These are phyloP conservation scores for Chamaedrilus cognettii DNA, from an alignment of 2,888 invertebrate genomes.

Conservation along the genomic window DNA sequence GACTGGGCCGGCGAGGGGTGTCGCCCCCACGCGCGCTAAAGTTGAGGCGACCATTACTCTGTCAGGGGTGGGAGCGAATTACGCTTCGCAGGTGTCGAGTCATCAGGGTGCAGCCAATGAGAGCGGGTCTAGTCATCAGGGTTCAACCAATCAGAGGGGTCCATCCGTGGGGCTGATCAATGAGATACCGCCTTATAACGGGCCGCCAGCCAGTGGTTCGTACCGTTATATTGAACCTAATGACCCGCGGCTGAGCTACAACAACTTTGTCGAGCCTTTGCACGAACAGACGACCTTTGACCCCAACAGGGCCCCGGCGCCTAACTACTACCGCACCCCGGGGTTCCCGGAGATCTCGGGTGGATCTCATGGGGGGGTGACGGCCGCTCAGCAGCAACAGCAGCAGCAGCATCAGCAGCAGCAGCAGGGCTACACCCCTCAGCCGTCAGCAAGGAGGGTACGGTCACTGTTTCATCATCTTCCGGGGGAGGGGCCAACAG, in stretches of 20 bases:
- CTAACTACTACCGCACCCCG: background rate
- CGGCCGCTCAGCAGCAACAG: background rate
- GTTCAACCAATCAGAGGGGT: background rate
- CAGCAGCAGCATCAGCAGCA: background rate
- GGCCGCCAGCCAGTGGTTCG: background rate
- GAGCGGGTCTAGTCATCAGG: background rate
- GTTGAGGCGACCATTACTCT: slow-evolving; percentile 4
- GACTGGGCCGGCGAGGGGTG: background rate
- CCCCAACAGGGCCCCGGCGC: background rate
- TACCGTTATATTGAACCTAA: background rate
- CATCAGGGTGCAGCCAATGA: background rate
- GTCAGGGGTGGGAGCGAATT: background rate
- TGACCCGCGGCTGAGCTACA: background rate
- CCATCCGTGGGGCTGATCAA: background rate
- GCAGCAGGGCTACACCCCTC: too few species aligned
- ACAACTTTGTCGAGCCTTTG: background rate
- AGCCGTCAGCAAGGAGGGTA: too few species aligned
- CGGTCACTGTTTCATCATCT: too few species aligned
- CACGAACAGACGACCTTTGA: background rate
- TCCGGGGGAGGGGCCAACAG: too few species aligned
- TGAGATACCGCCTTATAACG: background rate
- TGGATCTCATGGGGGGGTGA: background rate
- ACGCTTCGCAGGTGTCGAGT: background rate
- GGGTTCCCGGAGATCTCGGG: background rate
- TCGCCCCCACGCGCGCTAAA: background rate